Base-by-base conservation (phyloP, 2,797 vertebrate species). In the Silurus lanzhouensis region DNA sequence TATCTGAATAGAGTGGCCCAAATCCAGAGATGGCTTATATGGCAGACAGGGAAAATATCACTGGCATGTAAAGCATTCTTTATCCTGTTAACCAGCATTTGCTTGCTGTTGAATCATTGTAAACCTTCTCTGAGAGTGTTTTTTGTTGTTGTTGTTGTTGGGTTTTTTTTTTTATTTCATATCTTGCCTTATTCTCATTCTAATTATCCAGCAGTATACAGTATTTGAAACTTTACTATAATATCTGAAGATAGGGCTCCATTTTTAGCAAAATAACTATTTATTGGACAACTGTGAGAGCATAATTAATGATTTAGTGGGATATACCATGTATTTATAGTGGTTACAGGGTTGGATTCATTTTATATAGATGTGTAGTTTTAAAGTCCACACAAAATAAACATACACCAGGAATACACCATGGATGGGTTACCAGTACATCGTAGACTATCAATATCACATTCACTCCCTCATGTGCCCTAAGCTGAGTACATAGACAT, bases 1-100 rank as follows among this genome's bases (percentile, higher is more conserved):
- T 81, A 84, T 61, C 57, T 58, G 81, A 85, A 55, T 74, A 81
- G 27, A 1, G 63, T 31, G 57, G 57, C 63, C 79, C 17, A 48
- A 76, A 83, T 86, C 25, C 57, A 84, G 8, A 63, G 75, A 64
- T 25, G 6, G 78, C 60, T 52, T 64, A 15, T 20, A 76, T 27
- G 27, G 58, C 19, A 22, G 10, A 63, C 12, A 46, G 38, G 38
- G 22, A 64, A 46, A n/a, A 46, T 63, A 63, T 63, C 15, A n/a
- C 14, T 64, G 17, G 7, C 2, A 25, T 48, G 17, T 46, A 22
- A 0, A 10, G 14, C 6, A 25, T 27, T 25, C 46, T 13, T 71
- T 14, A 44, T 44, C 10, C 12, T 71, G 68, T 22, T 72, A 72
- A 44, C 17, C 66, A 27, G 25, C 13, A 3, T 64, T 20, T 64